Evolutionary conservation across 2,888 invertebrate species (phyloP).

Genomic region (Copidosoma aretas): DNA sequence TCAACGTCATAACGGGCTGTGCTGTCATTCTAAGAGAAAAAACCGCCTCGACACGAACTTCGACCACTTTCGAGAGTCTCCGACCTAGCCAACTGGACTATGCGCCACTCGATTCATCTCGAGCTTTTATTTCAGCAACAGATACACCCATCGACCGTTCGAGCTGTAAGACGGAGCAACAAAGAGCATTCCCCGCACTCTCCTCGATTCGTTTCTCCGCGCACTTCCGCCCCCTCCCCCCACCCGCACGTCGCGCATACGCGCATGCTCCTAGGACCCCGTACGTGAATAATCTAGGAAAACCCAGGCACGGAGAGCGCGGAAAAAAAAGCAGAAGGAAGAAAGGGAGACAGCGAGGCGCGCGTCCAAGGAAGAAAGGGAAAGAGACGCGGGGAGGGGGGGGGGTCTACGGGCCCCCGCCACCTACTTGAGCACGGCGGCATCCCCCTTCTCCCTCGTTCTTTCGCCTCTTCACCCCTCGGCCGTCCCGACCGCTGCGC

Average conservation of each 20-base stretch:
- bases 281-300: slow-evolving; percentile 62
- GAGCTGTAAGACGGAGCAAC: no score
- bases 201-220: background rate
- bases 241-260: no score
- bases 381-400: no score
- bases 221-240: slow-evolving; percentile 40
- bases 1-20: no score
- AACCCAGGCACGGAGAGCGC: slow-evolving; percentile 50
- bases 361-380: slow-evolving; percentile 5
- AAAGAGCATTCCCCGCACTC: background rate
- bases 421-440: slow-evolving; percentile 62
- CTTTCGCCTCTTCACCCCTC: slow-evolving; percentile 37
- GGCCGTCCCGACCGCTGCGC: slow-evolving; percentile 19
- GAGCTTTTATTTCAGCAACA: no score
- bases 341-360: slow-evolving; percentile 2
- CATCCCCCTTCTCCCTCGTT: slow-evolving; percentile 58
- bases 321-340: background rate
- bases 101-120: no score
- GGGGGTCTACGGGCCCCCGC: slow-evolving; percentile 46
- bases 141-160: no score
- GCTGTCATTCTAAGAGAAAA: no score
- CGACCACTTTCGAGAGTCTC: no score
- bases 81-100: no score
- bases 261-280: no score
- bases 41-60: no score